Evolutionary conservation across 2,113 vertebrate species (phyloP).

Genomic region (Callorhinus ursinus): DNA sequence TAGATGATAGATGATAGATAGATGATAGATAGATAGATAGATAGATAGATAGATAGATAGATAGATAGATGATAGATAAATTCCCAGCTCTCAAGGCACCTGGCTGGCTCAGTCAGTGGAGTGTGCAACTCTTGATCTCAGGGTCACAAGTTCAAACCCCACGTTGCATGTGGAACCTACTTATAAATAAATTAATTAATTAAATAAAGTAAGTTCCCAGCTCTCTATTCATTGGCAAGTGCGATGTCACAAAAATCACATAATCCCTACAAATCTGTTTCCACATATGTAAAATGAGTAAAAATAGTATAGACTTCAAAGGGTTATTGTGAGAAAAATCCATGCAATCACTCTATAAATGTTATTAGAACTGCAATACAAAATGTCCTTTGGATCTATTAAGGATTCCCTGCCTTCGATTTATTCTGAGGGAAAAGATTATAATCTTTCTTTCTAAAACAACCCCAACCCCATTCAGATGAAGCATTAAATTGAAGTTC

Average conservation of each 20-base stretch:
- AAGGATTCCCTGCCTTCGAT: not conserved
- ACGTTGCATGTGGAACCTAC: not conserved
- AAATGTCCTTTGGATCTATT: not conserved
- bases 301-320: not conserved
- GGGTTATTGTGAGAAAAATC: not conserved
- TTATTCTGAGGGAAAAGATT: not conserved
- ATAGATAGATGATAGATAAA: not conserved
- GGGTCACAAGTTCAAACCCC: not conserved
- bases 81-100: not conserved
- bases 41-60: too few relatives aligned
- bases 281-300: not conserved
- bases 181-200: not conserved
- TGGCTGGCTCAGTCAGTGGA: not conserved
- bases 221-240: not conserved
- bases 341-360: not conserved
- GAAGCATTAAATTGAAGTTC: conserved; percentile 66
- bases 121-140: not conserved
- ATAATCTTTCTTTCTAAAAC: not conserved
- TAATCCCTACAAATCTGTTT: not conserved
- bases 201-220: not conserved
- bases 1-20: too few relatives aligned
- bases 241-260: not conserved
- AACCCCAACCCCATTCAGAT: conserved; percentile 13
- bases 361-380: not conserved
- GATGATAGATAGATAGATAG: too few relatives aligned